Evolutionary conservation across 2,888 invertebrate genomes (phyloP), one percentile per base, ranked within the genome.

Genomic region (Leptopilina syphax): DNA sequence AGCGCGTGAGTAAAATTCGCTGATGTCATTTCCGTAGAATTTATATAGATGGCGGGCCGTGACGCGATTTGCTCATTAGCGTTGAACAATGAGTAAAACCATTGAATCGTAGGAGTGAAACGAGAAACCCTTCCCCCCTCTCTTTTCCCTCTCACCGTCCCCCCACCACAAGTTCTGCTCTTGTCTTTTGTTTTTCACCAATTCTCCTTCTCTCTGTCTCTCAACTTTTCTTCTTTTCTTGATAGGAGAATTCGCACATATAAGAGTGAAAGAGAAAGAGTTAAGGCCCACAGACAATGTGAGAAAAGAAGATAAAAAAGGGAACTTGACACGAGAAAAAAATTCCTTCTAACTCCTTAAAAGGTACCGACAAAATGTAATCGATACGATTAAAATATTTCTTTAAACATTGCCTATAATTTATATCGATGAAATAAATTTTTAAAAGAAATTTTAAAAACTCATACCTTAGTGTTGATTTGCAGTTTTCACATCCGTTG

Each of bases 21-120:
- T 70, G 54, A 70, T 70, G 70, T 70, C 70, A 70, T 70, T 54
- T 70, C 70, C 70, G 70, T 27, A 70, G 50, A 70, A 70, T 18
- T 50, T 27, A 44, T 44, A 54, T 70, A 70, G 24, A 70, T 50
- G 70, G 70, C 70, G 54, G 70, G 54, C 70, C 70, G 50, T 70
- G 70, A 70, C 54, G 54, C 70, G 70, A 70, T 70, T 70, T 54
- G 70, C 70, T 70, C 70, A 70, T 70, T 70, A 70, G 70, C 34
- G 70, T 54, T 8, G 70, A 54, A 70, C 70, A 70, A 70, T 70
- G 70, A 70, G 54, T 57, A 57, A 27, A 57, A 34, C 8, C 70
- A 54, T 70, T 70, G 70, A 70, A 54, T 70, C 54, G 70, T 70
- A 70, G 50, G 50, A 68, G 68, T 24, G 68, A 68, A 24, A 68